Conservation (phyloP, 2,113 vertebrate genomes). For the Ursus arctos region DNA sequence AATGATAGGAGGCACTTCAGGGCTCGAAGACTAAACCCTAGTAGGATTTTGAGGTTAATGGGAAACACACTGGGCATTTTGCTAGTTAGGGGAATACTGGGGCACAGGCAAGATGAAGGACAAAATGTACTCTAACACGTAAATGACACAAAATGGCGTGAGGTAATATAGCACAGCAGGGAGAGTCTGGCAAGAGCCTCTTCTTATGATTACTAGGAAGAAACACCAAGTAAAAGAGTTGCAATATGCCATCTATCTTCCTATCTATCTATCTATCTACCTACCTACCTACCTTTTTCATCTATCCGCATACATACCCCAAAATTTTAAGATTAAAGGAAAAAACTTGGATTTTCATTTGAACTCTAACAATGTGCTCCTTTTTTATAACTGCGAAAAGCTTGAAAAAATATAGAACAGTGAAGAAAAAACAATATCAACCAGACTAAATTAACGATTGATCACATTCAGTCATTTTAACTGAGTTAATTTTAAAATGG, state of each 20-base stretch:
- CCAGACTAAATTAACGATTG: not conserved
- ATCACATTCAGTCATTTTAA: slow-evolving; percentile 35
- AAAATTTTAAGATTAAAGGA: not conserved
- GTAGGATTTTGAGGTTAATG: slow-evolving; percentile 71
- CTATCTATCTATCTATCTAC: not conserved
- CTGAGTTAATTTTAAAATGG: slow-evolving; percentile 11
- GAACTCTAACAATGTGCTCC: slow-evolving; percentile 13
- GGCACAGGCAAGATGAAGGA: slow-evolving; percentile 29
- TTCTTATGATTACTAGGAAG: slow-evolving; percentile 42
- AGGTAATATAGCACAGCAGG: not conserved
- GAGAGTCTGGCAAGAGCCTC: slow-evolving; percentile 32
- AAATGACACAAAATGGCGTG: slow-evolving; percentile 20
- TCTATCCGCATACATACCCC: not conserved
- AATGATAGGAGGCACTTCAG: slow-evolving; percentile 57
- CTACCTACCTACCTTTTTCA: not conserved
- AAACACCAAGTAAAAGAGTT: slow-evolving; percentile 22
- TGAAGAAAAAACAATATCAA: slow-evolving; percentile 22
- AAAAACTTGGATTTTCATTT: slow-evolving; percentile 24
- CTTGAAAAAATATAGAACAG: not conserved
- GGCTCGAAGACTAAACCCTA: slow-evolving; percentile 17
- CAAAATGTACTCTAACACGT: slow-evolving; percentile 45
- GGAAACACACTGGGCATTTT: slow-evolving; percentile 71
- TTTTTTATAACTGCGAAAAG: slow-evolving; percentile 31
- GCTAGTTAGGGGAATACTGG: slow-evolving; percentile 36
- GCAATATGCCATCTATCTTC: not conserved